Evolutionary conservation across 2,797 vertebrate species (phyloP).

Genomic region (Amblyraja radiata): DNA sequence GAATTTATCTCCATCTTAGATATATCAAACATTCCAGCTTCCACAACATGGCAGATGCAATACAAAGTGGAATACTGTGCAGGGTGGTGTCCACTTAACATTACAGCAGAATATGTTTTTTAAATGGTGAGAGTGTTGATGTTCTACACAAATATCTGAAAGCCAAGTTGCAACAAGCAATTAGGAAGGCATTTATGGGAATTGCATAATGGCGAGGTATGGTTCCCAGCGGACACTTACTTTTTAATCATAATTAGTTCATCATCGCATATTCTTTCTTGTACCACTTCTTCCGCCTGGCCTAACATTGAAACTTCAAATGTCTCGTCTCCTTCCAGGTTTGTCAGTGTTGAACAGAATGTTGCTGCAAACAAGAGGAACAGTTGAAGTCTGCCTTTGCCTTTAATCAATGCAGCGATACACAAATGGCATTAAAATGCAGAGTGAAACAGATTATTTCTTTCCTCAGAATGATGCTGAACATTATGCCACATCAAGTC

Average conservation of each 20-base stretch:
- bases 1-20: too few relatives aligned
- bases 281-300: conserved; percentile 89
- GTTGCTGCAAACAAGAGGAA: conserved; percentile 60
- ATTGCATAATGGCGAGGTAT: too few relatives aligned
- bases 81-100: too few relatives aligned
- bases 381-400: background rate
- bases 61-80: too few relatives aligned
- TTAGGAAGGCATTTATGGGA: too few relatives aligned
- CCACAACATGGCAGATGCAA: too few relatives aligned
- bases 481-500: background rate
- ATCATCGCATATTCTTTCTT: conserved; percentile 92
- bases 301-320: conserved; percentile 86
- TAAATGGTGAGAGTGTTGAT: too few relatives aligned
- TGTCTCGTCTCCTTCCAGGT: conserved; percentile 93
- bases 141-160: too few relatives aligned
- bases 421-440: background rate
- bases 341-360: conserved; percentile 82
- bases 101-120: too few relatives aligned
- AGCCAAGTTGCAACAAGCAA: too few relatives aligned
- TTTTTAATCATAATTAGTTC: conserved; percentile 93
- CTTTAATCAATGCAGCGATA: background rate
- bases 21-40: too few relatives aligned
- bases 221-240: conserved; percentile 57
- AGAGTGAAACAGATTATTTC: background rate
- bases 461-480: background rate